Conservation (phyloP, 2,113 vertebrate species). For the Porphyrio hochstetteri region DNA sequence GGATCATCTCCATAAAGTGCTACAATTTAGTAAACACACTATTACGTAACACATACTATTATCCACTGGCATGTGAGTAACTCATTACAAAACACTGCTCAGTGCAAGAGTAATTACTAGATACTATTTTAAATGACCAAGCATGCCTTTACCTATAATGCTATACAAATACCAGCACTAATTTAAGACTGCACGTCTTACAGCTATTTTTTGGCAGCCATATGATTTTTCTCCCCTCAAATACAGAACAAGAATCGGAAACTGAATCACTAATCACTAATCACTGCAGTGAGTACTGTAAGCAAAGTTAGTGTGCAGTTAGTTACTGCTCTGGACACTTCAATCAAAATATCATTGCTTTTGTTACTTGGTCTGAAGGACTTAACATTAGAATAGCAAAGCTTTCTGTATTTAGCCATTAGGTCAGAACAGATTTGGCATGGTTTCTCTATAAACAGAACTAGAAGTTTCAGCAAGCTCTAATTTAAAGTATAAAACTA, state of each 20-base stretch:
- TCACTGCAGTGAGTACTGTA: neutral
- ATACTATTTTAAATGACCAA: neutral
- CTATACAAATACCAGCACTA: neutral
- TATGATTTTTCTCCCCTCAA: neutral
- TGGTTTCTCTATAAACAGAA: neutral
- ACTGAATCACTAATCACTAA: neutral
- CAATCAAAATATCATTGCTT: neutral
- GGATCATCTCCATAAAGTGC: neutral
- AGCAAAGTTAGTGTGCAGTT: neutral
- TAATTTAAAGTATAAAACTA: conserved; percentile 1
- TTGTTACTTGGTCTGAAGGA: conserved; percentile 7
- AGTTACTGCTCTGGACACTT: neutral
- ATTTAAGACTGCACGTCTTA: neutral
- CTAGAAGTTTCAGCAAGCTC: neutral
- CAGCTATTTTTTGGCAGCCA: neutral
- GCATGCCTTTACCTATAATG: neutral
- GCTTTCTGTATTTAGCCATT: neutral
- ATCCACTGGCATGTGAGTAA: neutral
- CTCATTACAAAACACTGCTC: neutral
- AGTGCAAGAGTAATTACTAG: neutral
- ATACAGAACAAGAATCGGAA: neutral
- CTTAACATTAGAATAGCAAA: neutral
- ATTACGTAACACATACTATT: neutral
- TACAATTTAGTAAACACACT: neutral
- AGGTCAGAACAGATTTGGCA: neutral